Evolutionary conservation across 1,140 invertebrate species (phyloP), one percentile per base, ranked within the genome.

Genomic region (Cyrtorhinus lividipennis): DNA sequence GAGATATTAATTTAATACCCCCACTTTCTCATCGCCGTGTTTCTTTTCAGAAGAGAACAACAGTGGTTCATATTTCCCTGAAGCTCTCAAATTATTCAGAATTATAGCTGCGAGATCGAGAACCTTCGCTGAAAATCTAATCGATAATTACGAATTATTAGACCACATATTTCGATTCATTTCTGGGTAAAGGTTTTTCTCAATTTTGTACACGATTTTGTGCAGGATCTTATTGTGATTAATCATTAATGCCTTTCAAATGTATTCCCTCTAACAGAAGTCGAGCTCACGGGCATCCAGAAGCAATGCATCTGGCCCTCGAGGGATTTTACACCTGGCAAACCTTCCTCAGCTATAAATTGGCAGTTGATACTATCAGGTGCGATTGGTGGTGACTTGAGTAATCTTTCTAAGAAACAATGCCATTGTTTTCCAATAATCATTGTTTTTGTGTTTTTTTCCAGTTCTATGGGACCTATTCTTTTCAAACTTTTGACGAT

Each of bases 281-380:
- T 66, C 48, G 70, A 30, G 65, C 70, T 23, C 58, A 76, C n/a
- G 67, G 71, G 12, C 26, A 65, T 1, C 61, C 59, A 53, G 73
- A 75, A 64, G 69, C 70, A 18, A 65, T 72, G 38, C 58, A 66
- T 44, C 44, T 79, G 56, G 70, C 71, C 53, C 68, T 71, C 53
- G 75, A 76, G 65, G 71, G 71, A 62, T 71, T 75, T 20, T 71
- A 72, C 63, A 70, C 72, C 8, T 77, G 76, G 75, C 73, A 73
- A 60, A 68, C 73, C 0, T 73, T 74, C 56, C 63, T 78, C 3
- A 65, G 68, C 38, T 78, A 79, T 69, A 74, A 74, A 13, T 64
- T 78, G 0, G 69, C 71, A 13, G 65, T 67, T n/a, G 65, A 73
- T 57, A 62, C 69, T 12, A 74, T 73, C 63, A 46, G 65, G 71